Percentiles rank a stretch among this genome's conserved stretches.
These are phyloP conservation scores for Diachasmimorpha longicaudata DNA, from an alignment of 1,140 invertebrate genomes.

Conservation along the genomic window DNA sequence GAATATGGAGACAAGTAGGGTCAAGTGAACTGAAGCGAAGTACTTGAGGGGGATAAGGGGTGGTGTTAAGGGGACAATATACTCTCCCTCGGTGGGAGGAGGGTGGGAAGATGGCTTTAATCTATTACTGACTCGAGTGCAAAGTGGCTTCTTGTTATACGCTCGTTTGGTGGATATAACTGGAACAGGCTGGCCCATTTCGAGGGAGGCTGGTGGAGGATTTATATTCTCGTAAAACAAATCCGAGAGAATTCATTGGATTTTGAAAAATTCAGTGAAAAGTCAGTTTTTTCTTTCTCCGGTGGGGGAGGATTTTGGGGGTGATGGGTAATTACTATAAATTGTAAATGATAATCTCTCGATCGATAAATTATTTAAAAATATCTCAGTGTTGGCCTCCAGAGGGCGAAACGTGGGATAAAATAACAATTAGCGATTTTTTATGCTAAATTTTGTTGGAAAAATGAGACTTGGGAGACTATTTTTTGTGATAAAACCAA, in stretches of 20 bases:
- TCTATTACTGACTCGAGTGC: constrained; percentile 54
- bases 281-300: no score
- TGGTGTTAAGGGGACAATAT: constrained; percentile 57
- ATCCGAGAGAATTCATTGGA: background rate
- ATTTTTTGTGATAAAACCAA: no score
- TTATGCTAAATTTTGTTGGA: no score
- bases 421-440: no score
- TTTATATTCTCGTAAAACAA: background rate
- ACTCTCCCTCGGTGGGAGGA: constrained; percentile 27
- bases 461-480: no score
- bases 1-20: constrained; percentile 50
- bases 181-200: background rate
- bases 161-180: constrained; percentile 51
- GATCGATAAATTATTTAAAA: no score
- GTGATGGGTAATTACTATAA: no score
- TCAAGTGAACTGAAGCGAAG: constrained; percentile 59
- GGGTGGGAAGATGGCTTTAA: constrained; percentile 57
- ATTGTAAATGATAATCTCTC: no score
- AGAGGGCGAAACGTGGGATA: no score
- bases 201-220: background rate
- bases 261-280: no score
- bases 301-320: no score
- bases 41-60: constrained; percentile 34
- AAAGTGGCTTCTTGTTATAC: constrained; percentile 63
- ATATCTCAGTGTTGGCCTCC: no score